Conservation (phyloP, 2,113 vertebrate genomes). For the Trogon surrucura region DNA sequence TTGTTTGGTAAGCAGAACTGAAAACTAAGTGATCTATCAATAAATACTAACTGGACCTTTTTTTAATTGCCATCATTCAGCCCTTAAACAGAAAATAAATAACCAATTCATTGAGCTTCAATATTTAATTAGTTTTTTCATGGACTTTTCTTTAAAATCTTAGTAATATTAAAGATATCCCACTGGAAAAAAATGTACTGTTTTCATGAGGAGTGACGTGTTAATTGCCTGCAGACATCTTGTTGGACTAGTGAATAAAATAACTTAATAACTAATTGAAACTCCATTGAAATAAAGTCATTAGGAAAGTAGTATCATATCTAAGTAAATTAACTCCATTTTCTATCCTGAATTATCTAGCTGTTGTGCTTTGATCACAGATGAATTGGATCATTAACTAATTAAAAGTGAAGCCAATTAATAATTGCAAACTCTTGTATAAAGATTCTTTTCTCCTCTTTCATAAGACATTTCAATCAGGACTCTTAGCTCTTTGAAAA, state of each 20-base stretch:
- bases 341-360: constrained; percentile 63
- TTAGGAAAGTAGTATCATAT: constrained; percentile 67
- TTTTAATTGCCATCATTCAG: neutral
- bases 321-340: constrained; percentile 63
- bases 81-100: neutral
- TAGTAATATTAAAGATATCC: neutral
- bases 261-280: constrained; percentile 67
- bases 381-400: constrained; percentile 70
- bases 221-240: constrained; percentile 60
- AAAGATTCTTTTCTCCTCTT: neutral
- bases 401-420: constrained; percentile 66
- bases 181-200: neutral
- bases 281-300: constrained; percentile 62
- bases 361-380: constrained; percentile 70
- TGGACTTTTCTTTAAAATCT: neutral
- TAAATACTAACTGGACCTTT: neutral
- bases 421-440: constrained; percentile 12
- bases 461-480: neutral
- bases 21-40: neutral
- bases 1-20: neutral
- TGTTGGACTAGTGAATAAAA: constrained; percentile 66
- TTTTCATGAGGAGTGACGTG: constrained; percentile 8
- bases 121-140: constrained; percentile 11
- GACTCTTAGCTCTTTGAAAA: neutral
- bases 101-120: neutral